These are phyloP conservation scores for Agrochola lychnidis DNA, from an alignment of 2,888 invertebrate genomes.

Conservation along the genomic window DNA sequence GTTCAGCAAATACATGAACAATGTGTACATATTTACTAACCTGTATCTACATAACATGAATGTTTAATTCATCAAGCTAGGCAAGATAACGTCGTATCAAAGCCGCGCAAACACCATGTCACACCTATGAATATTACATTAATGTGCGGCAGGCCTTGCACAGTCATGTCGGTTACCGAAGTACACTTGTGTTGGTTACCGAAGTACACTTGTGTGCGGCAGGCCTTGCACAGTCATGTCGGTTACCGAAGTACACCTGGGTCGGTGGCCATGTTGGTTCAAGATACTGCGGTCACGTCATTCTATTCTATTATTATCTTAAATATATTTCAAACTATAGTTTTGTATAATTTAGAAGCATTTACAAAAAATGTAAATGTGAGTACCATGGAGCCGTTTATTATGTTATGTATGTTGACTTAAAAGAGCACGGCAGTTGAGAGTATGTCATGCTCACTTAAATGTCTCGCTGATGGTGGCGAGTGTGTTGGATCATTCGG, in stretches of 20 bases:
- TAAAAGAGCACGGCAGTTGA: too few species aligned
- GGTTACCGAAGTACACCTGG: conserved; percentile 2
- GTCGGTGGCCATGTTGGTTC: background rate
- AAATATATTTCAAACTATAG: too few species aligned
- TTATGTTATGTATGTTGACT: too few species aligned
- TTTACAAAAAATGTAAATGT: too few species aligned
- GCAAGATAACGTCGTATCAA: conserved; percentile 73
- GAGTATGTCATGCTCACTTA: too few species aligned
- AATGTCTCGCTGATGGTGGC: too few species aligned
- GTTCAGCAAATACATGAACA: conserved; percentile 33
- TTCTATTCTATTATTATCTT: too few species aligned
- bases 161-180: conserved; percentile 2
- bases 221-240: conserved; percentile 18
- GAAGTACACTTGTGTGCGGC: conserved; percentile 32
- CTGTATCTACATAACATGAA: conserved; percentile 58
- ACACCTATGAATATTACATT: conserved; percentile 77
- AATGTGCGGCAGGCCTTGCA: conserved; percentile 47
- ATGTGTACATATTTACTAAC: conserved; percentile 3
- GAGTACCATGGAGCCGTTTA: too few species aligned
- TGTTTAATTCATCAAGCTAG: conserved; percentile 79
- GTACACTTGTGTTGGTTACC: background rate
- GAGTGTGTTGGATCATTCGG: too few species aligned
- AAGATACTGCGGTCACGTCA: background rate
- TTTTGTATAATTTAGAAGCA: too few species aligned
- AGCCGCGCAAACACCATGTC: conserved; percentile 68